These are phyloP conservation scores for Acanthoscelides obtectus DNA, from an alignment of 2,888 invertebrate genomes.

Conservation along the genomic window DNA sequence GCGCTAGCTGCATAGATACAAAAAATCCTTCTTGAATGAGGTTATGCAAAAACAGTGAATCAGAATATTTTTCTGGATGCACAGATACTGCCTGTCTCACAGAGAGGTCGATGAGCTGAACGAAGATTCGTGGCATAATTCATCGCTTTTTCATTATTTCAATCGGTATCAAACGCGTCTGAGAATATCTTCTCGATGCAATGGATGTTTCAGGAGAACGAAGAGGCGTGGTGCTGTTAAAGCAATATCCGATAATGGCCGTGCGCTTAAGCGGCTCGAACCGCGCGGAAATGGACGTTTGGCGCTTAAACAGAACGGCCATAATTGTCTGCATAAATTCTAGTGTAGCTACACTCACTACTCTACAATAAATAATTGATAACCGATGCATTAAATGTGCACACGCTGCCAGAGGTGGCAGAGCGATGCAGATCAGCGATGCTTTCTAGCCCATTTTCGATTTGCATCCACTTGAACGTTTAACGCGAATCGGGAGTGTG, in stretches of 20 bases:
- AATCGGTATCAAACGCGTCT: too few relatives aligned
- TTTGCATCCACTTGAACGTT: neutral
- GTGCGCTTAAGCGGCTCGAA: neutral
- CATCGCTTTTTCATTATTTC: too few relatives aligned
- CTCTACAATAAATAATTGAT: neutral
- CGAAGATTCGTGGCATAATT: conserved; percentile 3
- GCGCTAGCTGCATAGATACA: too few relatives aligned
- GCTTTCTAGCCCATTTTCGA: neutral
- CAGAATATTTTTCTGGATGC: neutral
- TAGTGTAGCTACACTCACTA: neutral
- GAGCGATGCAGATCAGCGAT: neutral
- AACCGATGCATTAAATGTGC: neutral
- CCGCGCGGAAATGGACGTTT: neutral
- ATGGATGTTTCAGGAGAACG: neutral
- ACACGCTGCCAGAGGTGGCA: neutral
- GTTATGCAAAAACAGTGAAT: too few relatives aligned
- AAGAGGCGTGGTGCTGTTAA: neutral
- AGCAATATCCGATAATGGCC: neutral
- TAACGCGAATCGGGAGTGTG: neutral
- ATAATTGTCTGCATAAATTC: neutral
- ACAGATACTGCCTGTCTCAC: neutral
- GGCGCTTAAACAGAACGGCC: neutral
- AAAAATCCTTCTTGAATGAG: too few relatives aligned
- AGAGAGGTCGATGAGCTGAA: neutral
- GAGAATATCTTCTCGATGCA: neutral